Conservation (phyloP, 2,888 invertebrate species). For the Volucella inanis region DNA sequence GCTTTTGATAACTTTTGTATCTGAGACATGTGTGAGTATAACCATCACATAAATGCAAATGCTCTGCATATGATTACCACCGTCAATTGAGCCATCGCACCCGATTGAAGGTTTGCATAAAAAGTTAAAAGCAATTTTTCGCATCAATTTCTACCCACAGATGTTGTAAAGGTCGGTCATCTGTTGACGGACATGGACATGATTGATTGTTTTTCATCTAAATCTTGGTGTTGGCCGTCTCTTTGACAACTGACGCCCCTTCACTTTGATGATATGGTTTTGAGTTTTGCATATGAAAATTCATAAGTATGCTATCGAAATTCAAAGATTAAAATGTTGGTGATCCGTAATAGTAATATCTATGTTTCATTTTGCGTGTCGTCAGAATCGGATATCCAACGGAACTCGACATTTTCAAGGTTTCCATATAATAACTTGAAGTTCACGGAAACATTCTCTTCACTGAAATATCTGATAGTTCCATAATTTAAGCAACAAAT, state of each 20-base stretch:
- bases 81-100: constrained; percentile 5
- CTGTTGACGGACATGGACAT: constrained; percentile 4
- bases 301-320: not conserved
- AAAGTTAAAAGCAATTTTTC: constrained; percentile 23
- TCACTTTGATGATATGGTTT: constrained; percentile 40
- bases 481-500: constrained; percentile 15
- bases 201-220: constrained; percentile 29
- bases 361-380: constrained; percentile 15
- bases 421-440: constrained; percentile 44
- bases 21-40: not conserved
- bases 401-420: constrained; percentile 56
- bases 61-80: not conserved
- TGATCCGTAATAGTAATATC: not conserved
- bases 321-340: too few species aligned
- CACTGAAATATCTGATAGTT: constrained; percentile 10
- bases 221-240: constrained; percentile 23
- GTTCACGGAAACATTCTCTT: constrained; percentile 64
- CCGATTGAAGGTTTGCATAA: constrained; percentile 23
- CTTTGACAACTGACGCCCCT: constrained; percentile 41
- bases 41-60: constrained; percentile 16
- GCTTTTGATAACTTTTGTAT: not conserved
- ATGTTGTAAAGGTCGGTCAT: constrained; percentile 18
- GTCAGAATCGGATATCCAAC: constrained; percentile 11
- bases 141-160: constrained; percentile 34
- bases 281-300: constrained; percentile 25